phyloP scores from a whole-genome alignment of 2,797 vertebrate species.

The Xiphophorus birchmanni region DNA sequence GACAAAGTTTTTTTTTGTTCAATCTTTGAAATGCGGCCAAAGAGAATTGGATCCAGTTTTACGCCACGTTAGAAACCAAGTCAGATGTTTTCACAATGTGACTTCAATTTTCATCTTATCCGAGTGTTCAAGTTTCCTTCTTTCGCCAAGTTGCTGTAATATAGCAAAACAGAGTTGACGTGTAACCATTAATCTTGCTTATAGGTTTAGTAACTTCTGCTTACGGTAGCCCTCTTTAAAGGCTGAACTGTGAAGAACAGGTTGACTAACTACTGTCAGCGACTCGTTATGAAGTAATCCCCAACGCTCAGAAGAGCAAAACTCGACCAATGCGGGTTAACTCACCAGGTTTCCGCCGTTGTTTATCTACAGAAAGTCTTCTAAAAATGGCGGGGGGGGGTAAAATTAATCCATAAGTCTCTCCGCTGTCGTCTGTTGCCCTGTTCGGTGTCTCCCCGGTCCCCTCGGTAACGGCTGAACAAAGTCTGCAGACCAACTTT shows the following conservation, averaged over 20 bases:
- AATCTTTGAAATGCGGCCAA: neutral
- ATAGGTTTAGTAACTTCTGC: neutral
- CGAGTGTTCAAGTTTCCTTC: neutral
- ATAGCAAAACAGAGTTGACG: neutral
- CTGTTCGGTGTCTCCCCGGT: too few species aligned
- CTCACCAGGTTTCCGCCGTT: constrained; percentile 4
- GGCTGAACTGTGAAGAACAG: neutral
- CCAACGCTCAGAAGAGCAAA: neutral
- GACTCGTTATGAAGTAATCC: neutral
- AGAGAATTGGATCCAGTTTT: neutral
- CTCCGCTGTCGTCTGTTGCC: neutral
- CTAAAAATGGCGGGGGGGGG: neutral
- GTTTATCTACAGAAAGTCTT: neutral
- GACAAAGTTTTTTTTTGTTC: neutral
- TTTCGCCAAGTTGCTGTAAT: neutral
- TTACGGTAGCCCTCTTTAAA: neutral
- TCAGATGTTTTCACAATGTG: neutral
- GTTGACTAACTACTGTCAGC: neutral
- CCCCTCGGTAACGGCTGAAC: neutral
- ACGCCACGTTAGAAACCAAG: neutral
- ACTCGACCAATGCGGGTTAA: neutral
- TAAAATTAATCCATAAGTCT: constrained; percentile 16
- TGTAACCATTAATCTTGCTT: neutral
- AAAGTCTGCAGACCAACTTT: neutral
- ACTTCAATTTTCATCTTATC: neutral